These are phyloP conservation scores for Polydesmus complanatus DNA, from an alignment of 2,888 invertebrate species.

Conservation along the genomic window DNA sequence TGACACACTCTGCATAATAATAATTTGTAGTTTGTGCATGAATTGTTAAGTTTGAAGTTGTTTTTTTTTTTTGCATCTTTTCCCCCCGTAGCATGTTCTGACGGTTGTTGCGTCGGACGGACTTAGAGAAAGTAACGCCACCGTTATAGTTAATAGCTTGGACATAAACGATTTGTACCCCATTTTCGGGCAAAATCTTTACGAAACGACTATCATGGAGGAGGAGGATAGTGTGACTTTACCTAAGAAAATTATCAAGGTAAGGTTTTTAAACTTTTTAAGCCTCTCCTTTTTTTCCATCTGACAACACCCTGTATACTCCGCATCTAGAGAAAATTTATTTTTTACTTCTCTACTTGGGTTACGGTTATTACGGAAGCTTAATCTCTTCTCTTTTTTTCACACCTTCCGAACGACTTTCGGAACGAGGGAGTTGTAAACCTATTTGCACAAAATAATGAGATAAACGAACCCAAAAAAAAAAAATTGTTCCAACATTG, in stretches of 20 bases:
- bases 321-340: too few relatives aligned
- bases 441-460: too few relatives aligned
- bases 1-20: too few relatives aligned
- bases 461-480: too few relatives aligned
- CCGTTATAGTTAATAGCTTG: constrained; percentile 60
- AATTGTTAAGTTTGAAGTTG: constrained; percentile 18
- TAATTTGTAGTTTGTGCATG: too few relatives aligned
- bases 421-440: too few relatives aligned
- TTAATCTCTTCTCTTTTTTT: too few relatives aligned
- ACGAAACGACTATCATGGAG: constrained; percentile 58
- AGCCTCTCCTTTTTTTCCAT: not conserved
- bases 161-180: constrained; percentile 86
- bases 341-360: too few relatives aligned
- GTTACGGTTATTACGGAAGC: too few relatives aligned
- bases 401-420: too few relatives aligned
- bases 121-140: constrained; percentile 74
- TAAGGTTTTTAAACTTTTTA: constrained; percentile 19
- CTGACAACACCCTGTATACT: too few relatives aligned
- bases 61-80: constrained; percentile 30
- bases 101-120: constrained; percentile 80
- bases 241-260: constrained; percentile 36
- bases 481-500: too few relatives aligned
- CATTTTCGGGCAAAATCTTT: constrained; percentile 54
- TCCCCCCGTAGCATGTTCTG: constrained; percentile 55
- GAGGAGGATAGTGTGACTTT: constrained; percentile 53